Evolutionary conservation across 2,113 vertebrate genomes (phyloP).

Genomic region (Leiothrix lutea): DNA sequence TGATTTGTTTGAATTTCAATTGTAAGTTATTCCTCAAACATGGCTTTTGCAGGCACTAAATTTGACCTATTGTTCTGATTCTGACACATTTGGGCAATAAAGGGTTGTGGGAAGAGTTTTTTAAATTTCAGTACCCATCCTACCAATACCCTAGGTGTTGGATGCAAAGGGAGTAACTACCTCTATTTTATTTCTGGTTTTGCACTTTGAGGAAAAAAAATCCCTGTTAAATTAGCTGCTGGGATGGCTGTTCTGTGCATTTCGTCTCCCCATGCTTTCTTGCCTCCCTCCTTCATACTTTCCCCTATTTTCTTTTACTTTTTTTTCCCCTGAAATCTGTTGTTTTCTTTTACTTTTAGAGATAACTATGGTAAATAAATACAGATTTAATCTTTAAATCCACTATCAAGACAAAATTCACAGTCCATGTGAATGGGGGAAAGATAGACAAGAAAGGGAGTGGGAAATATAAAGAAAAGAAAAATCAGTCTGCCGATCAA

Average conservation of each 20-base stretch:
- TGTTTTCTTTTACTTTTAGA: conserved; percentile 38
- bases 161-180: background rate
- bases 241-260: background rate
- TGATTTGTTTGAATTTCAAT: background rate
- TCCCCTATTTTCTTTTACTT: accelerated
- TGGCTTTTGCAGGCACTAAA: background rate
- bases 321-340: background rate
- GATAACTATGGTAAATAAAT: conserved; percentile 70
- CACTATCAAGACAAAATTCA: conserved; percentile 43
- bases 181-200: background rate
- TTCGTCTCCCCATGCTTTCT: background rate
- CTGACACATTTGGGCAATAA: background rate
- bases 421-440: conserved; percentile 25
- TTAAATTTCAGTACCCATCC: background rate
- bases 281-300: background rate
- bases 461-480: conserved; percentile 45
- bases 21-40: background rate
- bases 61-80: background rate
- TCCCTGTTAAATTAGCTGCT: background rate
- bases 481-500: conserved; percentile 52
- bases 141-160: background rate
- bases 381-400: conserved; percentile 73
- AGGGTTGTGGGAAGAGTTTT: background rate
- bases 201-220: background rate
- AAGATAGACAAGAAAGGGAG: conserved; percentile 55